phyloP scores from a whole-genome alignment of 2,888 invertebrate species.

The Atethmia centrago region DNA sequence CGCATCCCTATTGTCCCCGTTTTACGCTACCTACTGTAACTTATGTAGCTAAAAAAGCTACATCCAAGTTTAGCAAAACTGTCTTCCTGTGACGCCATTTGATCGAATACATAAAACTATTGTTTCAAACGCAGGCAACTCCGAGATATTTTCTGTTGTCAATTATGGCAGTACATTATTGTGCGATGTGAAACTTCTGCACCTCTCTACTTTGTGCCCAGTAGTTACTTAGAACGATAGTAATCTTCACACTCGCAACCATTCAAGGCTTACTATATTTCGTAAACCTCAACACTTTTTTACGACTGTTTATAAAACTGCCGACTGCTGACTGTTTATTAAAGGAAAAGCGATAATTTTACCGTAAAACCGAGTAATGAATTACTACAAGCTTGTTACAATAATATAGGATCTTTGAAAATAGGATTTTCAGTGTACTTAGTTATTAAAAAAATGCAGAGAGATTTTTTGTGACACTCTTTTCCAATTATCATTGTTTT shows the following conservation, averaged over 20 bases:
- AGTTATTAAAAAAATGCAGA: background rate
- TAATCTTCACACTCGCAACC: slow-evolving; percentile 39
- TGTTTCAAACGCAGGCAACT: background rate
- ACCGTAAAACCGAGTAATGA: background rate
- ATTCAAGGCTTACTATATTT: slow-evolving; percentile 29
- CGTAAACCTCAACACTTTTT: slow-evolving; percentile 21
- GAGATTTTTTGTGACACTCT: background rate
- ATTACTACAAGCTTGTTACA: background rate
- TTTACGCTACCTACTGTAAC: too few relatives aligned
- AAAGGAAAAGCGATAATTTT: slow-evolving; percentile 15
- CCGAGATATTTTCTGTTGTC: background rate
- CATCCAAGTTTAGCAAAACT: too few relatives aligned
- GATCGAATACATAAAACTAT: background rate
- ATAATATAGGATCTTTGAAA: background rate
- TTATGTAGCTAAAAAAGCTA: too few relatives aligned
- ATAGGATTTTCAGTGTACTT: background rate
- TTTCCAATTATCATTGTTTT: too few relatives aligned
- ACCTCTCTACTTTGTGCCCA: background rate
- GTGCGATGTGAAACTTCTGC: slow-evolving; percentile 15
- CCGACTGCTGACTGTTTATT: too few relatives aligned
- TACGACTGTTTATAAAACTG: slow-evolving; percentile 16
- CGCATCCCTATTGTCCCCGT: too few relatives aligned
- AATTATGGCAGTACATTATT: background rate
- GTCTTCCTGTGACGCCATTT: background rate
- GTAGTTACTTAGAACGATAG: slow-evolving; percentile 38